These are phyloP conservation scores for Ciconia boyciana DNA, from an alignment of 2,113 vertebrate genomes.

Conservation along the genomic window DNA sequence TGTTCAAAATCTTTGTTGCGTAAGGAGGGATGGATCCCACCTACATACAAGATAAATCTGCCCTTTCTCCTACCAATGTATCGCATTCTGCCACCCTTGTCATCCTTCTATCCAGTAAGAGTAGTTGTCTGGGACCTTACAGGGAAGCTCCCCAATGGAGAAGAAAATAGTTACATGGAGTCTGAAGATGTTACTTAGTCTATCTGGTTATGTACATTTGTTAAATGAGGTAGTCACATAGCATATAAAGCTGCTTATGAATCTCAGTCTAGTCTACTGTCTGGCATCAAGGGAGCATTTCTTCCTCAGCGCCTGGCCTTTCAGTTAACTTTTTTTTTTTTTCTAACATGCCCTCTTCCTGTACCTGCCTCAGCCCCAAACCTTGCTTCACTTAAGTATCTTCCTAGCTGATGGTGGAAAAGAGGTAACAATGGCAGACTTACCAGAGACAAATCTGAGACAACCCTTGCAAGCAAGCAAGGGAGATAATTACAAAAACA, in stretches of 20 bases:
- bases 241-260: background rate
- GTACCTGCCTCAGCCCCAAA: background rate
- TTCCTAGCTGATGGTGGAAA: background rate
- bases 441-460: background rate
- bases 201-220: background rate
- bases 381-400: background rate
- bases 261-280: background rate
- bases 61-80: background rate
- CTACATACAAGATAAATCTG: background rate
- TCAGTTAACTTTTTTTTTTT: background rate
- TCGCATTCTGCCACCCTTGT: background rate
- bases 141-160: background rate
- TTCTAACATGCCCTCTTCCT: background rate
- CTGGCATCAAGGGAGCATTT: background rate
- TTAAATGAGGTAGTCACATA: background rate
- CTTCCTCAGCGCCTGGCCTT: background rate
- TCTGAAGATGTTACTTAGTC: background rate
- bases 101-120: background rate
- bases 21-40: background rate
- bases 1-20: background rate
- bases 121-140: background rate
- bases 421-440: background rate
- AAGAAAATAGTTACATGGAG: background rate
- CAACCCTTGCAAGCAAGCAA: background rate
- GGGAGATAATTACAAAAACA: background rate